These are phyloP conservation scores for Propithecus deckenii DNA, from an alignment of 2,797 vertebrate genomes.

Conservation along the genomic window DNA sequence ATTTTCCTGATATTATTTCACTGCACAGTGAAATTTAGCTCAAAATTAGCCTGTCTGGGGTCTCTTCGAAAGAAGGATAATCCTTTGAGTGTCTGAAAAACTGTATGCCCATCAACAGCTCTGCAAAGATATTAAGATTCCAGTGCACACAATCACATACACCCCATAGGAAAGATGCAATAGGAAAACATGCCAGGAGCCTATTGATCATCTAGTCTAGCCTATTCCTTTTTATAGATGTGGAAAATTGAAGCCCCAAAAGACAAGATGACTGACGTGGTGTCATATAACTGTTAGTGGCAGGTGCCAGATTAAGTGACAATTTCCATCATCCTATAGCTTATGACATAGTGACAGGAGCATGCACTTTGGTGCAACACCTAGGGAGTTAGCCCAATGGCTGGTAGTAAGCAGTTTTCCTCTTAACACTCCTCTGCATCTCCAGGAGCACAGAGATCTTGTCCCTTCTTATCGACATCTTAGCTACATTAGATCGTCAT, in stretches of 20 bases:
- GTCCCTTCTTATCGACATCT: neutral
- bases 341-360: neutral
- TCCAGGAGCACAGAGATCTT: neutral
- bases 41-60: neutral
- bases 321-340: neutral
- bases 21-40: neutral
- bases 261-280: neutral
- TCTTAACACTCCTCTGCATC: neutral
- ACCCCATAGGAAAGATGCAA: neutral
- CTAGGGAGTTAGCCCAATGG: too few species aligned
- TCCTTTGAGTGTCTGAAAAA: neutral
- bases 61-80: neutral
- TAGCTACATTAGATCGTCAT: neutral
- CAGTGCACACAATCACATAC: neutral
- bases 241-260: neutral
- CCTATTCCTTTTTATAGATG: neutral
- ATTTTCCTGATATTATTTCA: neutral
- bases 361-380: neutral
- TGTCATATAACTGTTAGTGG: neutral
- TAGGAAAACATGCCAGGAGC: neutral
- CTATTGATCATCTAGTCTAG: neutral
- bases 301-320: neutral
- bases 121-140: neutral
- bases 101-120: neutral
- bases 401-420: neutral